These are phyloP conservation scores for Brenthis hecate DNA, from an alignment of 2,888 invertebrate species.

Conservation along the genomic window DNA sequence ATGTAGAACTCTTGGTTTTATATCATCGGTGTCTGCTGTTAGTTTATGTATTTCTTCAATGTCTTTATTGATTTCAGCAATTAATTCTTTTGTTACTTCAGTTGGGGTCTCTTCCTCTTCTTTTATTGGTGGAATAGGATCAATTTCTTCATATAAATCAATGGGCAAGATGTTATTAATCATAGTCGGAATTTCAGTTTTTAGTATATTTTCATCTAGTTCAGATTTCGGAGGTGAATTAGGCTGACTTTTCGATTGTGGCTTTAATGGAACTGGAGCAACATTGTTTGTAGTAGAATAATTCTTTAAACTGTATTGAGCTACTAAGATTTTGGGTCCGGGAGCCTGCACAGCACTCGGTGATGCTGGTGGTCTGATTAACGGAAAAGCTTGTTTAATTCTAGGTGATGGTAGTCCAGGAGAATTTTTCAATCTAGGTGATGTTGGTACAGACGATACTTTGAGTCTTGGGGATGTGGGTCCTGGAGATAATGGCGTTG, in stretches of 20 bases:
- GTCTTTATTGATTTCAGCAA: slow-evolving; percentile 75
- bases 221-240: slow-evolving; percentile 77
- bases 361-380: slow-evolving; percentile 83
- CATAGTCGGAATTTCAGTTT: slow-evolving; percentile 60
- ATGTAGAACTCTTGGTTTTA: slow-evolving; percentile 68
- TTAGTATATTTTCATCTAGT: slow-evolving; percentile 61
- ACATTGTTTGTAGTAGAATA: slow-evolving; percentile 65
- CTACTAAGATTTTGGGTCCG: slow-evolving; percentile 80
- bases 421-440: slow-evolving; percentile 87
- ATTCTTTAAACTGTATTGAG: slow-evolving; percentile 81
- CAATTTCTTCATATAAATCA: slow-evolving; percentile 69
- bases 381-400: slow-evolving; percentile 84
- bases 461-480: slow-evolving; percentile 84
- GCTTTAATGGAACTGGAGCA: slow-evolving; percentile 57
- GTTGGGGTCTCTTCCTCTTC: slow-evolving; percentile 71
- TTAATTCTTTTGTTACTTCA: slow-evolving; percentile 65
- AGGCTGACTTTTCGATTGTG: slow-evolving; percentile 75
- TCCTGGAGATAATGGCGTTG: slow-evolving; percentile 83
- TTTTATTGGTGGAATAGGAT: slow-evolving; percentile 71
- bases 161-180: slow-evolving; percentile 61
- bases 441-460: slow-evolving; percentile 89
- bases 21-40: slow-evolving; percentile 71
- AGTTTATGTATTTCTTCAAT: slow-evolving; percentile 78
- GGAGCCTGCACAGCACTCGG: slow-evolving; percentile 81
- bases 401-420: slow-evolving; percentile 86